Evolutionary conservation across 2,888 invertebrate genomes (phyloP), one percentile per base, ranked within the genome.

Genomic region (Crocallis elinguaria): DNA sequence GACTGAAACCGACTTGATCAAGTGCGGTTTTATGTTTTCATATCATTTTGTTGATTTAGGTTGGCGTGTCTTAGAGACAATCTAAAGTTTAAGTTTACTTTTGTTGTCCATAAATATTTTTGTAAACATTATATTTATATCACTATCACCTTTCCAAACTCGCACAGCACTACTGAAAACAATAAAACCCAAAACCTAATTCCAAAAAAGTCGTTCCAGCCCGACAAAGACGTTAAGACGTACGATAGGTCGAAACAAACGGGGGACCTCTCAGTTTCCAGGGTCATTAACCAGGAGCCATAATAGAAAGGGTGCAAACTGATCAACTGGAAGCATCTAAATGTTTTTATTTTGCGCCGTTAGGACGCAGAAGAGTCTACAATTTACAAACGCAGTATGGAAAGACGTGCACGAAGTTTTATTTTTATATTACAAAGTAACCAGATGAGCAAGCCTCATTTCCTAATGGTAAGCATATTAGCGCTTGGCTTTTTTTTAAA

Each of bases 241-340:
- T 27, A 38, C 32, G 23, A 43, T 43, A 37, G 42, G 36, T 27
- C 48, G 11, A 32, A 46, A 56, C 43, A 33, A 60, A 56, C 44
- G 38, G 50, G 35, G 13, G 25, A 9, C 44, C 21, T 14, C 5
- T 14, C 39, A 25, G 35, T 53, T 46, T 77, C 77, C 74, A 68
- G 82, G 85, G 72, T 77, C 86, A 89, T 90, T 89, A 79, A 87
- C 86, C 88, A 85, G 80, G 86, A 79, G 75, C 77, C 81, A 81
- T 84, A 84, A 83, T 69, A 66, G 69, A 81, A 83, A 84, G 88
- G 87, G 87, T 82, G 81, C 73, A 69, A 77, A 71, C 84, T 78
- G 84, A 88, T 90, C 88, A 84, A 88, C 81, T 86, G 88, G 79
- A 79, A 83, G 78, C 74, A 74, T 79, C 77, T 84, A 84, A 62